Evolutionary conservation across 2,113 vertebrate genomes (phyloP).

Genomic region (Promerops cafer): DNA sequence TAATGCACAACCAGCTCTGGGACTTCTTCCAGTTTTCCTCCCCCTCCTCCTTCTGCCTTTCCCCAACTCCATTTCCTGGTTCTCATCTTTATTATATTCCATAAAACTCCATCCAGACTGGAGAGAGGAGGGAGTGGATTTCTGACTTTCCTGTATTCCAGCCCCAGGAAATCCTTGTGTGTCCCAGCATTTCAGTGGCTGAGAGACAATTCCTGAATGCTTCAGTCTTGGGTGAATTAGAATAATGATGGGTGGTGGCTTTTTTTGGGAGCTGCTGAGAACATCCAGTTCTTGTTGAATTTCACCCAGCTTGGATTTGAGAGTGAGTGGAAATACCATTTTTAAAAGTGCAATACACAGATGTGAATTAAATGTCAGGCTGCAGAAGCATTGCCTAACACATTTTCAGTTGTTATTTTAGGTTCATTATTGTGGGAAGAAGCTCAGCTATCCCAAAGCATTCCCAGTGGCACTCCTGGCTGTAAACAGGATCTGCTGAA

Average conservation of each 20-base stretch:
- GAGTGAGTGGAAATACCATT: background rate
- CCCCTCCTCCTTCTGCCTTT: background rate
- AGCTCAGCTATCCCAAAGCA: background rate
- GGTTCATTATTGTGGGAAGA: background rate
- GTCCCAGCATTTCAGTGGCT: background rate
- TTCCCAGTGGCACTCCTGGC: background rate
- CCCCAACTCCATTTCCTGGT: background rate
- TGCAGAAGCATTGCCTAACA: background rate
- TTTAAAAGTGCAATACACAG: background rate
- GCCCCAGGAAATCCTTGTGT: fast-evolving
- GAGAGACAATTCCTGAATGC: background rate
- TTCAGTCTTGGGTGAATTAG: background rate
- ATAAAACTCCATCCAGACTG: background rate
- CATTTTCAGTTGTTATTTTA: background rate
- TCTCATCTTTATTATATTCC: background rate
- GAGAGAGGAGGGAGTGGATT: background rate
- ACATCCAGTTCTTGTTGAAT: background rate
- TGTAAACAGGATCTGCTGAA: background rate
- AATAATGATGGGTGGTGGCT: background rate
- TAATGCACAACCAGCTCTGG: background rate
- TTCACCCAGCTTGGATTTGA: background rate
- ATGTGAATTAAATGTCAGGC: background rate
- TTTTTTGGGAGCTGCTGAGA: background rate
- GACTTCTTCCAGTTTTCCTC: background rate
- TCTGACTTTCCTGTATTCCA: background rate